Conservation (phyloP, 2,888 invertebrate species). For the Luffia ferchaultella region DNA sequence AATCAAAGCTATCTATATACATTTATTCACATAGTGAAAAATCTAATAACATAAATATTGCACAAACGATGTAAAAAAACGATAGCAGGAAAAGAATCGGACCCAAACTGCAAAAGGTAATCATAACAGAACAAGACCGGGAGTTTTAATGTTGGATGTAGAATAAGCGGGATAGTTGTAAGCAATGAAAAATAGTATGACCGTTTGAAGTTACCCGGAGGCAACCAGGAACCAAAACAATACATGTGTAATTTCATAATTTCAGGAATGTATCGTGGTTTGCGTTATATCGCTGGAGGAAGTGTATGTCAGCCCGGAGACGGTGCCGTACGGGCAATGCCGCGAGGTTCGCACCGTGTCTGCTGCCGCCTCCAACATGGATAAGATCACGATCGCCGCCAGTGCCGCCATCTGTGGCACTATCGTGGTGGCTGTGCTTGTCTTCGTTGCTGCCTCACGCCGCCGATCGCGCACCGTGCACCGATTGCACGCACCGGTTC, state of each 20-base stretch:
- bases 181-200: too few relatives aligned
- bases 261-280: conserved; percentile 90
- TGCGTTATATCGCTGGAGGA: conserved; percentile 93
- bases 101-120: too few relatives aligned
- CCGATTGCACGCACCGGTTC: conserved; percentile 72
- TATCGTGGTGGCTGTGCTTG: conserved; percentile 88
- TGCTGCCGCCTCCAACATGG: conserved; percentile 88
- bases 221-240: neutral
- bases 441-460: conserved; percentile 87
- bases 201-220: too few relatives aligned
- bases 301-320: conserved; percentile 85
- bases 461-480: conserved; percentile 82
- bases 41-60: too few relatives aligned
- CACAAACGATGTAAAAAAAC: too few relatives aligned
- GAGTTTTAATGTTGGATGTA: too few relatives aligned
- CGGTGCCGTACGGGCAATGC: conserved; percentile 86
- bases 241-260: conserved; percentile 9
- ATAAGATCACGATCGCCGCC: conserved; percentile 93
- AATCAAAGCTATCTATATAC: too few relatives aligned
- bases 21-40: too few relatives aligned
- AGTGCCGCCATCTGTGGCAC: conserved; percentile 94
- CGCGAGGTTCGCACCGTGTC: conserved; percentile 88
- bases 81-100: too few relatives aligned
- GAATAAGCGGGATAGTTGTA: too few relatives aligned
- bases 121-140: too few relatives aligned